Base-by-base conservation (phyloP, 2,113 vertebrate genomes). In the Crotophaga sulcirostris region DNA sequence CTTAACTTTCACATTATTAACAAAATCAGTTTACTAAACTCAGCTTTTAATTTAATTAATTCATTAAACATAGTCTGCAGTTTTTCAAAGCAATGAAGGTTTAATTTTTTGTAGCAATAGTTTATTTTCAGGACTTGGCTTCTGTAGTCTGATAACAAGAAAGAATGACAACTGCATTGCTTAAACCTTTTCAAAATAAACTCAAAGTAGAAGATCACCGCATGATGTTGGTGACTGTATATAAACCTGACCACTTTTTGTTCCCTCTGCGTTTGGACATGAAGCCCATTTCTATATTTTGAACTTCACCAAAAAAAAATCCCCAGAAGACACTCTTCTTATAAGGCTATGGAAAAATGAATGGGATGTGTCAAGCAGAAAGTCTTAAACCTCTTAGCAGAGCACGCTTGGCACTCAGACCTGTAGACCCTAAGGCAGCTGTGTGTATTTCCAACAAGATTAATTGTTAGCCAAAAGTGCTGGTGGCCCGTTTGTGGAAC, bases 241-340 rank as follows among this genome's bases (percentile, higher is more conserved):
- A 83, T 96, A 64, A 97, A 90, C 47, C 31, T 97, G 95, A 95
- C 82, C 60, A 58, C 81, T 95, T 97, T 96, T 94, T 97, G 85
- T 93, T 91, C 96, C 64, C 80, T 97, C 94, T 95, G 47, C 92
- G 81, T 97, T 97, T 97, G 89, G 93, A 97, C 93, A 44, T 73
- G 62, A 90, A 97, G 92, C 93, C 95, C 92, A 93, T 93, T 97
- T 85, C 78, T 95, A 68, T 96, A 72, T 94, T 96, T 92, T 93
- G 64, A 92, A 47, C 75, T 74, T 80, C 40, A 31, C 31, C 49
- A 42, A 13, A 56, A 76, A 79, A 69, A 85, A 94, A 90, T 72
- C 81, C 91, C 89, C 76, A 94, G 96, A 93, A 93, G 96, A 79
- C 97, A 96, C 97, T 97, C 94, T 98, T 98, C 77, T 97, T 97